Conservation (phyloP, 2,113 vertebrate genomes). For the Brachyhypopomus occidentalis region DNA sequence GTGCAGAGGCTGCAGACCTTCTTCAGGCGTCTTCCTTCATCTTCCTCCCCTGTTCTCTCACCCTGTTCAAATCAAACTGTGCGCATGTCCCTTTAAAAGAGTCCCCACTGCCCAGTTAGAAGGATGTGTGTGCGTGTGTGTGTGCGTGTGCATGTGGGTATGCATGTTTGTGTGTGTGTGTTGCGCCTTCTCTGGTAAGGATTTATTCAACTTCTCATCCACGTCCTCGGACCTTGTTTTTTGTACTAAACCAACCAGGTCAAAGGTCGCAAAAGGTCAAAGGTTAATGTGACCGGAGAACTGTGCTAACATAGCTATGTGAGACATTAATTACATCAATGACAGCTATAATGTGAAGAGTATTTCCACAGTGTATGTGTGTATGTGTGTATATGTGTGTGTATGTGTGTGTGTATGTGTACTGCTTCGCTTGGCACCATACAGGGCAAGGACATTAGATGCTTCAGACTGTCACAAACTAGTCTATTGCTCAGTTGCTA, state of each 20-base stretch:
- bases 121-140: conserved; percentile 61
- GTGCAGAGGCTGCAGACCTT: background rate
- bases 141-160: conserved; percentile 55
- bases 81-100: conserved; percentile 81
- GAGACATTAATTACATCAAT: conserved; percentile 21
- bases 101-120: conserved; percentile 58
- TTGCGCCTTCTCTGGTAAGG: too few species aligned
- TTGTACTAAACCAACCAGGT: conserved; percentile 59
- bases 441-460: background rate
- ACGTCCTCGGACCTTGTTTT: conserved; percentile 53
- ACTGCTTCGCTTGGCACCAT: too few species aligned
- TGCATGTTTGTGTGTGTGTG: conserved; percentile 52
- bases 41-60: conserved; percentile 61
- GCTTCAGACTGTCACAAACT: background rate
- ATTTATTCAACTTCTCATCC: conserved; percentile 35
- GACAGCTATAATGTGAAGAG: conserved; percentile 38
- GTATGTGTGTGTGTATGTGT: too few species aligned
- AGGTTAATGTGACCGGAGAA: conserved; percentile 42
- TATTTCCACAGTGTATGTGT: conserved; percentile 14
- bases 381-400: background rate
- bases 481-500: conserved; percentile 6
- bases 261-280: conserved; percentile 43
- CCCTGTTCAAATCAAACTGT: conserved; percentile 67
- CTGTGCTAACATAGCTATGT: conserved; percentile 41
- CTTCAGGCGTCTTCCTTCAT: conserved; percentile 50